Evolutionary conservation across 2,888 invertebrate species (phyloP), one percentile per base, ranked within the genome.

Genomic region (Xylota sylvarum): DNA sequence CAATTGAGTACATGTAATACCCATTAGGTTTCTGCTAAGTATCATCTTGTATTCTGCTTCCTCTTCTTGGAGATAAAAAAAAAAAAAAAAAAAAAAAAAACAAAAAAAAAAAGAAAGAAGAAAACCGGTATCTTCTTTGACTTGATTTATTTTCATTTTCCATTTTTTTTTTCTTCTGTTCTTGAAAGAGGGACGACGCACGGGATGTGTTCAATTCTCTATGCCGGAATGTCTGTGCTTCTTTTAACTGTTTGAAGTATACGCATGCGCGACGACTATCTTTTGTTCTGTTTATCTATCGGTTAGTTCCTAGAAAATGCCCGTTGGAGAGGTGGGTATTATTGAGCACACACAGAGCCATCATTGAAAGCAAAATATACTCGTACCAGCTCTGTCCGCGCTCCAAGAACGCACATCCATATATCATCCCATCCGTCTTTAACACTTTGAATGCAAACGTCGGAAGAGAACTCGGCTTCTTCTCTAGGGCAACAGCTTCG

Each of bases 231-330:
- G 86, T 82, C 82, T 82, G 72, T 67, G 62, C 72, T 82, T 77
- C 82, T 82, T 80, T 81, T 58, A 77, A 86, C 56, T 78, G 73
- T 83, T 83, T 77, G 83, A 83, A 83, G 83, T 76, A 70, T 65
- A 82, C 81, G 82, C 82, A 86, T 86, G 77, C 82, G 86, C 82
- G 78, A 81, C 82, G 77, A 50, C 67, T 82, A 78, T 86, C 86
- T 86, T 77, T 86, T 82, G 82, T 86, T 81, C 62, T 86, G 86
- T 86, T 86, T 86, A 77, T 69, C 82, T 74, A 86, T 86, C 77
- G 69, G 77, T 81, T 70, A 69, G 73, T 86, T 86, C 86, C 86
- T 86, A 78, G 86, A 86, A 86, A 82, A 72, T 78, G 56, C 72
- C 82, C 69, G 46, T 35, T 72, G 65, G 76, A 81, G 65, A 78